These are phyloP conservation scores for Trididemnum miniatum DNA, from an alignment of 23 tunicate genomes.

Conservation along the genomic window DNA sequence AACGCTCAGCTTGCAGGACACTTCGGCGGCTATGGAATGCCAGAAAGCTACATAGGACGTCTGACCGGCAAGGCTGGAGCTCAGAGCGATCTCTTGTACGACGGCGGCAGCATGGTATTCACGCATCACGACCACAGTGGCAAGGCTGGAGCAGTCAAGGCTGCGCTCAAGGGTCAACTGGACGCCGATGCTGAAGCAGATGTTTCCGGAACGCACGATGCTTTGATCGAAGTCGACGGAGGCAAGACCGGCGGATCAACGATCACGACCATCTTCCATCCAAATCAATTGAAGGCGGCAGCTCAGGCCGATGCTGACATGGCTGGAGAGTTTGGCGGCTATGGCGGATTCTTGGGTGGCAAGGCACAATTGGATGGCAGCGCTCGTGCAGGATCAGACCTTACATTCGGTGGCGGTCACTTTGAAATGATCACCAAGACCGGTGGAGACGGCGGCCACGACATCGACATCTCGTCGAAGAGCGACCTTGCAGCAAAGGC, in stretches of 20 bases:
- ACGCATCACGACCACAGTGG: not conserved
- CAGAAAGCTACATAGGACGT: not conserved
- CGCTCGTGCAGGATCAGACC: not conserved
- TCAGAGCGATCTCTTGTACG: conserved; percentile 1
- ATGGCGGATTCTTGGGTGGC: conserved; percentile 6
- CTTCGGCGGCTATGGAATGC: conserved; percentile 4
- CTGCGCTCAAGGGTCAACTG: conserved; percentile 12
- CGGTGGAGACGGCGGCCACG: not conserved
- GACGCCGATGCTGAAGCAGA: not conserved
- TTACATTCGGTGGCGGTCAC: not conserved
- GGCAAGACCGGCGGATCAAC: conserved; percentile 40
- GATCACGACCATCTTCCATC: conserved; percentile 19
- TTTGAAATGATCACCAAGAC: not conserved
- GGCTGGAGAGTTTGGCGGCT: not conserved
- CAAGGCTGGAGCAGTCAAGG: not conserved
- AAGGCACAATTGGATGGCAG: not conserved
- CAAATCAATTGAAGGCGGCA: not conserved
- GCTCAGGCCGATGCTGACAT: not conserved
- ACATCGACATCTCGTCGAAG: not conserved
- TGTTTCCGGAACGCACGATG: not conserved
- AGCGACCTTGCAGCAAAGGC: not conserved
- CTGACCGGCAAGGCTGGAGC: conserved; percentile 1
- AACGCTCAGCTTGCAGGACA: not conserved
- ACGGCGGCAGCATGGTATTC: not conserved
- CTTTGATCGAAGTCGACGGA: conserved; percentile 23